These are phyloP conservation scores for Heliconius melpomene DNA, from an alignment of 1,140 invertebrate genomes.

Conservation along the genomic window DNA sequence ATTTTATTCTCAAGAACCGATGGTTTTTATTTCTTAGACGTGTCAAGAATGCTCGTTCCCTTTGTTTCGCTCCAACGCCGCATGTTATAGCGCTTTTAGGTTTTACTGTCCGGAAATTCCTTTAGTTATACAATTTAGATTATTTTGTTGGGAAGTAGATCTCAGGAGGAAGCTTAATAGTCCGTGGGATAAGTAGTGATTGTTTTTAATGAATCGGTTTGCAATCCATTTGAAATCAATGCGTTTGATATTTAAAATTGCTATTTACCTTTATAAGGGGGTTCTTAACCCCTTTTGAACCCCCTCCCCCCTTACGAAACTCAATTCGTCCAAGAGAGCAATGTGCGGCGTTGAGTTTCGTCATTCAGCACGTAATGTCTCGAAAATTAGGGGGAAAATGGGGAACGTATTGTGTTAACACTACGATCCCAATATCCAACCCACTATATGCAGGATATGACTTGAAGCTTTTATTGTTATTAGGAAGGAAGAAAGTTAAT, in stretches of 20 bases:
- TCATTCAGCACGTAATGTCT: too few species aligned
- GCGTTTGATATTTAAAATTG: background rate
- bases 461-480: too few species aligned
- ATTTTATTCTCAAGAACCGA: slow-evolving; percentile 44
- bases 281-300: too few species aligned
- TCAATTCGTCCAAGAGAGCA: too few species aligned
- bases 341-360: too few species aligned
- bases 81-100: slow-evolving; percentile 42
- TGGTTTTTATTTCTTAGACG: slow-evolving; percentile 49
- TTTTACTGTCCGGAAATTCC: slow-evolving; percentile 35
- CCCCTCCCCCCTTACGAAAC: too few species aligned
- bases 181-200: background rate
- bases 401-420: too few species aligned
- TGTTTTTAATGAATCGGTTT: background rate
- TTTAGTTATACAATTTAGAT: slow-evolving; percentile 33
- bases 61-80: slow-evolving; percentile 40
- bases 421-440: too few species aligned
- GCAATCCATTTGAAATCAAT: background rate
- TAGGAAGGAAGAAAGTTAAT: background rate
- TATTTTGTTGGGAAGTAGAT: slow-evolving; percentile 1
- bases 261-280: background rate
- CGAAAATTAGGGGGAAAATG: too few species aligned
- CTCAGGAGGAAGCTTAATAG: background rate
- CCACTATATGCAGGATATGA: too few species aligned
- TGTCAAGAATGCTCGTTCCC: slow-evolving; percentile 46